A percentile compares a stretch with the other conserved stretches of the same genome.
These are phyloP conservation scores for Phenganax marumi DNA, from an alignment of 92 coral and sea anemone genomes.

Conservation along the genomic window DNA sequence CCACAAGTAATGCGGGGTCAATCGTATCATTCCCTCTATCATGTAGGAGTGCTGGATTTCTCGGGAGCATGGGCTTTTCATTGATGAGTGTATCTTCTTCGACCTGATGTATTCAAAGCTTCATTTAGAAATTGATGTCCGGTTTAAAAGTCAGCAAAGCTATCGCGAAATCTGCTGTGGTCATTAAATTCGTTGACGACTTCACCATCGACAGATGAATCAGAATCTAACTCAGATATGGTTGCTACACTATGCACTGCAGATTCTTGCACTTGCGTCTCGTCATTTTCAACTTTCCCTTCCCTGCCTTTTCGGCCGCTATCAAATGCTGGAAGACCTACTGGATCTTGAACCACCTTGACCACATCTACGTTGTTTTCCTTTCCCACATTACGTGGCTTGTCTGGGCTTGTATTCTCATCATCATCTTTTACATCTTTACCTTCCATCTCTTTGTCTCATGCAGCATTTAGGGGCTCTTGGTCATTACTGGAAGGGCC, in stretches of 20 bases:
- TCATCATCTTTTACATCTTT: not conserved
- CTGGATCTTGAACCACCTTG: slow-evolving; percentile 5
- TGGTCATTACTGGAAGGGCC: not conserved
- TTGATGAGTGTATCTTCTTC: slow-evolving; percentile 4
- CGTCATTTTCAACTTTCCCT: not conserved
- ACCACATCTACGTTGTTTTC: not conserved
- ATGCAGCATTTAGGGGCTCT: not conserved
- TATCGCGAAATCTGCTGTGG: not conserved
- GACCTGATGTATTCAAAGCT: slow-evolving; percentile 12
- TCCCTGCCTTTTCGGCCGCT: not conserved
- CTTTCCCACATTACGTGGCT: slow-evolving; percentile 14
- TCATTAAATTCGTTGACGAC: slow-evolving; percentile 9
- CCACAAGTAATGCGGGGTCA: slow-evolving; percentile 4
- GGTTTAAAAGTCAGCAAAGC: slow-evolving; percentile 2
- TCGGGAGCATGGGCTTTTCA: slow-evolving; percentile 1
- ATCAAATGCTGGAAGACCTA: not conserved
- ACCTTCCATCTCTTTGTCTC: not conserved
- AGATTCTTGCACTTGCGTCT: slow-evolving; percentile 18
- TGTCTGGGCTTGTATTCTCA: slow-evolving; percentile 8
- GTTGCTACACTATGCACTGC: slow-evolving; percentile 12
- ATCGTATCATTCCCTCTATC: not conserved
- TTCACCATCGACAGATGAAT: slow-evolving; percentile 5
- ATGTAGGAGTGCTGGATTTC: slow-evolving; percentile 10
- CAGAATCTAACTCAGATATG: slow-evolving; percentile 5
- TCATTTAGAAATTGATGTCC: not conserved